A percentile compares a stretch with the other conserved stretches of the same genome.
phyloP scores from a whole-genome alignment of 2,888 invertebrate species.

The Agrilus cyanescens region DNA sequence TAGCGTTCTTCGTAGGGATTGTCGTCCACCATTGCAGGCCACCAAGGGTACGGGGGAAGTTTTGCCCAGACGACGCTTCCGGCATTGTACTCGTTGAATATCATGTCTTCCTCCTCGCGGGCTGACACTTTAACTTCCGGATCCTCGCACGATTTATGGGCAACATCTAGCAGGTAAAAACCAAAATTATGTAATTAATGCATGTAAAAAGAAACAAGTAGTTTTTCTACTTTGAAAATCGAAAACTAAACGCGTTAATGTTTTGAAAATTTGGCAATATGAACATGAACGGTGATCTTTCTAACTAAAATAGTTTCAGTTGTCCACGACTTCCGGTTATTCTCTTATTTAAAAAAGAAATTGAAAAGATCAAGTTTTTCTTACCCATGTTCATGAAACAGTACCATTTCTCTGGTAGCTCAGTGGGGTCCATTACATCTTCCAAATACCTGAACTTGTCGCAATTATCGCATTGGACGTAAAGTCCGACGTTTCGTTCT shows the following conservation, averaged over 20 bases:
- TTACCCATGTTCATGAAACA: slow-evolving; percentile 50
- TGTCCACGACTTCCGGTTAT: too few relatives aligned
- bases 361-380: slow-evolving; percentile 5
- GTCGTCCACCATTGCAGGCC: slow-evolving; percentile 62
- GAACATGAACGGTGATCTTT: too few relatives aligned
- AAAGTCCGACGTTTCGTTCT: slow-evolving; percentile 39
- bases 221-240: too few relatives aligned
- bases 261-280: too few relatives aligned
- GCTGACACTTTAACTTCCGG: slow-evolving; percentile 38
- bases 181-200: neutral
- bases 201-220: neutral
- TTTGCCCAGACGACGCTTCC: slow-evolving; percentile 58
- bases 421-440: slow-evolving; percentile 42
- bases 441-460: slow-evolving; percentile 46
- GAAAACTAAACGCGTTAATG: too few relatives aligned
- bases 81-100: slow-evolving; percentile 46
- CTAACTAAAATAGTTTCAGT: too few relatives aligned
- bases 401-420: slow-evolving; percentile 49
- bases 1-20: slow-evolving; percentile 49
- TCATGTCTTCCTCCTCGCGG: slow-evolving; percentile 41
- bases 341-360: neutral
- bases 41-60: slow-evolving; percentile 51
- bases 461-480: slow-evolving; percentile 50
- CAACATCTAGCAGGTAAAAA: slow-evolving; percentile 30
- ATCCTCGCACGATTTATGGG: slow-evolving; percentile 39